A percentile compares a stretch with the other conserved stretches of the same genome.
Conservation (phyloP, 2,888 invertebrate genomes). For the Ceratothoa steindachneri region DNA sequence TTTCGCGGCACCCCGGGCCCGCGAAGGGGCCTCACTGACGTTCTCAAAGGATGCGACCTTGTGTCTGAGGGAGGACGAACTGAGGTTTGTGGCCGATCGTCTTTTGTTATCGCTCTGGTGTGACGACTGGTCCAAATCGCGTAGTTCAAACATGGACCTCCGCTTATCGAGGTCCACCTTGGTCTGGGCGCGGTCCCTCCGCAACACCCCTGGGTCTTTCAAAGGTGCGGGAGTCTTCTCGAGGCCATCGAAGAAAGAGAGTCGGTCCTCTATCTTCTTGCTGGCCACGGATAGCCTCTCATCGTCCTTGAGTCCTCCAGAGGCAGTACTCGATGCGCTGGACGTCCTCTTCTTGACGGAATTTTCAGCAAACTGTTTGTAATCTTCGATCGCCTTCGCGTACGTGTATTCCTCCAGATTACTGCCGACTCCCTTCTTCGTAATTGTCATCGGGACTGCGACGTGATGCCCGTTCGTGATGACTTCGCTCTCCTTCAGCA, state of each 20-base stretch:
- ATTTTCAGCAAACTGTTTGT: conserved; percentile 62
- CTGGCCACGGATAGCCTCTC: conserved; percentile 18
- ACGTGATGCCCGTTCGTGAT: conserved; percentile 27
- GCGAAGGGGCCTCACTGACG: conserved; percentile 20
- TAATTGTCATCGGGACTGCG: background rate
- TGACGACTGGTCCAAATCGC: background rate
- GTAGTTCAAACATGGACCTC: conserved; percentile 72
- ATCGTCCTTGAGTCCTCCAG: conserved; percentile 20
- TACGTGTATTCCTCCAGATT: conserved; percentile 70
- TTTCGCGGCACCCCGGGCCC: conserved; percentile 23
- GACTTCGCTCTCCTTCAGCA: conserved; percentile 21
- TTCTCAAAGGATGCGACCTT: conserved; percentile 49
- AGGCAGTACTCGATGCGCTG: conserved; percentile 35
- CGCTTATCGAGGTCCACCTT: conserved; percentile 77
- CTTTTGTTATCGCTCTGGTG: background rate
- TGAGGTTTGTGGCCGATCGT: background rate
- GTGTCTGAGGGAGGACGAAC: conserved; percentile 34
- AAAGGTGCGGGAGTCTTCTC: conserved; percentile 58
- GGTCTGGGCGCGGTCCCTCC: conserved; percentile 49
- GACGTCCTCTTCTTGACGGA: conserved; percentile 59
- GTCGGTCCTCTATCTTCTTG: conserved; percentile 62
- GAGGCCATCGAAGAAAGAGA: conserved; percentile 60
- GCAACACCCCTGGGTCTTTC: conserved; percentile 56
- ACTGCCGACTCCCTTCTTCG: conserved; percentile 2
- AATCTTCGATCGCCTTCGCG: conserved; percentile 80